Conservation (phyloP, 2,888 invertebrate species). For the Tillus elongatus region DNA sequence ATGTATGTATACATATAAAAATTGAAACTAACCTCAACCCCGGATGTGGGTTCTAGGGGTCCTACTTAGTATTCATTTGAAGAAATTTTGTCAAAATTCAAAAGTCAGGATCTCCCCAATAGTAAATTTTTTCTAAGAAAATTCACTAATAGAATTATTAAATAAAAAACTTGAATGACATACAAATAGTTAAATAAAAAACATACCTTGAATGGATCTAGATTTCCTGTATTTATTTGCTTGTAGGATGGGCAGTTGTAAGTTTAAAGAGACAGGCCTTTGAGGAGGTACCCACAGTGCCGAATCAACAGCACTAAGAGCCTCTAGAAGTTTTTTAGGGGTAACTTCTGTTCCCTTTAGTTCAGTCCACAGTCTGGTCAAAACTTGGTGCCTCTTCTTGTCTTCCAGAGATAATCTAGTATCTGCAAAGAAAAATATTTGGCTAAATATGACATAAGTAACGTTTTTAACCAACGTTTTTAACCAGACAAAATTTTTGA, state of each 20-base stretch:
- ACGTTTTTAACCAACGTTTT: too few species aligned
- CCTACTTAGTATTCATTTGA: too few species aligned
- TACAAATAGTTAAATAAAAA: constrained; percentile 5
- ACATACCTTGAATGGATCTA: constrained; percentile 41
- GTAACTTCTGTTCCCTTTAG: constrained; percentile 55
- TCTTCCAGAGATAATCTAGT: constrained; percentile 53
- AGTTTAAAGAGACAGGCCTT: constrained; percentile 60
- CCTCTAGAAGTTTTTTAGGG: constrained; percentile 52
- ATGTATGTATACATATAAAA: too few species aligned
- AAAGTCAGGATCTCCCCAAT: too few species aligned
- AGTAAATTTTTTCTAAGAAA: too few species aligned
- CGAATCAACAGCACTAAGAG: constrained; percentile 56
- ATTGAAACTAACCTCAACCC: too few species aligned
- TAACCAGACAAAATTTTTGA: too few species aligned
- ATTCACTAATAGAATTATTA: too few species aligned
- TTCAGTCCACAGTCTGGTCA: constrained; percentile 56
- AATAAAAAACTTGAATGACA: too few species aligned
- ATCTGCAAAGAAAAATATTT: constrained; percentile 33
- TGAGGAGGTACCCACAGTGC: constrained; percentile 59
- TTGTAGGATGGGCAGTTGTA: constrained; percentile 53
- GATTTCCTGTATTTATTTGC: constrained; percentile 41
- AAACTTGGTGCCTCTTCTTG: constrained; percentile 54
- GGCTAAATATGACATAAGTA: too few species aligned
- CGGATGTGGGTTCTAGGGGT: too few species aligned
- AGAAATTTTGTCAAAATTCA: too few species aligned